Evolutionary conservation across 1,140 invertebrate species (phyloP).

Genomic region (Odontomachus brunneus): DNA sequence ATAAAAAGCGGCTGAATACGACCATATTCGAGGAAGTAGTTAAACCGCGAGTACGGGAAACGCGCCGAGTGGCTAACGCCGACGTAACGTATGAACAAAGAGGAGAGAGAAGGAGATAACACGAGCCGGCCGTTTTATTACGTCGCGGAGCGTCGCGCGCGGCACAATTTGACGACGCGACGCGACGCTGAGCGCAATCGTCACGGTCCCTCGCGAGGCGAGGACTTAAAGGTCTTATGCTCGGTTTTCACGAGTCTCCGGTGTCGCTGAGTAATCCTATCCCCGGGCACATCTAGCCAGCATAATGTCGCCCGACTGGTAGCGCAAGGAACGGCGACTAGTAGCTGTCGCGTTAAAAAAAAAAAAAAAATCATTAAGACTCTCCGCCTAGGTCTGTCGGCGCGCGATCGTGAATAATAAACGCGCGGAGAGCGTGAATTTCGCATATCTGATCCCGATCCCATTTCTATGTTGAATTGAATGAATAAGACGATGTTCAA

Average conservation of each 20-base stretch:
- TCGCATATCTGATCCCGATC: background rate
- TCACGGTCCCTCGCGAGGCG: constrained; percentile 67
- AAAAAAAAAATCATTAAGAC: constrained; percentile 41
- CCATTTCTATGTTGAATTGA: background rate
- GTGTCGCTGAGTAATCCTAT: constrained; percentile 81
- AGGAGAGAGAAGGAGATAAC: constrained; percentile 34
- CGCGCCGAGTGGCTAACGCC: background rate
- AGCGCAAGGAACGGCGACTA: constrained; percentile 66
- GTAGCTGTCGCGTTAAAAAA: constrained; percentile 29
- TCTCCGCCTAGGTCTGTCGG: constrained; percentile 7
- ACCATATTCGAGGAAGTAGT: background rate
- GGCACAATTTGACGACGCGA: constrained; percentile 36
- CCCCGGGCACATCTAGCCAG: constrained; percentile 75
- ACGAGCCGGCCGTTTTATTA: constrained; percentile 30
- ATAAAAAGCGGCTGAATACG: background rate
- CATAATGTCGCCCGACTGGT: constrained; percentile 79
- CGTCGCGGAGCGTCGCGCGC: constrained; percentile 9
- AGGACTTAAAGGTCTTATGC: constrained; percentile 76
- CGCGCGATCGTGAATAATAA: constrained; percentile 36
- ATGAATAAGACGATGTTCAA: background rate
- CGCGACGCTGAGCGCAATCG: constrained; percentile 60
- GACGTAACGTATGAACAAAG: constrained; percentile 8
- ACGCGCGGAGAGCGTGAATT: constrained; percentile 7
- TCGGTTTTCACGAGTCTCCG: constrained; percentile 82
- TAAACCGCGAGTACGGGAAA: background rate